Conservation (phyloP, 2,797 vertebrate species). For the Tinamus major region DNA sequence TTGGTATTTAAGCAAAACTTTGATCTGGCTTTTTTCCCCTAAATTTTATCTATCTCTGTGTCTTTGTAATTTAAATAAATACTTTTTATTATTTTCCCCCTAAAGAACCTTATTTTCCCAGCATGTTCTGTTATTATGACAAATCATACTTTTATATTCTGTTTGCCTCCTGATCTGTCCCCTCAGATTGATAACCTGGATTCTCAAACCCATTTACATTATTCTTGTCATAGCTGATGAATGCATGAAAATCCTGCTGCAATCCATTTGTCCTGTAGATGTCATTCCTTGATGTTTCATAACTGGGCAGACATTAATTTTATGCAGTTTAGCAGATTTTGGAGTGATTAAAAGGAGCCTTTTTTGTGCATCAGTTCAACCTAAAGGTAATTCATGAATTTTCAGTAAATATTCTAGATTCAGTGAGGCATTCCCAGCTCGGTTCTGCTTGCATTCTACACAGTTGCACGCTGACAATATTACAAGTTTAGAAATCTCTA, state of each 20-base stretch:
- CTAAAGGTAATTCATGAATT: background rate
- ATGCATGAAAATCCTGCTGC: background rate
- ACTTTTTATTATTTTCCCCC: background rate
- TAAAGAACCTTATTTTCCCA: background rate
- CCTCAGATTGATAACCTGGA: background rate
- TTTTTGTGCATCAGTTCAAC: background rate
- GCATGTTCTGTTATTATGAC: background rate
- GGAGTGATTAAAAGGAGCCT: background rate
- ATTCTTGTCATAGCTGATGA: background rate
- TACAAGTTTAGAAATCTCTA: background rate
- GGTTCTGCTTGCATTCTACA: constrained; percentile 3
- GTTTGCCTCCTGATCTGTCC: background rate
- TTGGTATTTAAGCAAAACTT: constrained; percentile 12
- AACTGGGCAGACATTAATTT: background rate
- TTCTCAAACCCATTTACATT: background rate
- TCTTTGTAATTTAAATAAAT: constrained; percentile 20
- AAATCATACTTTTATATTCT: background rate
- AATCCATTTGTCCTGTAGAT: background rate
- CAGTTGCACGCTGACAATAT: background rate
- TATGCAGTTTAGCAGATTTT: background rate
- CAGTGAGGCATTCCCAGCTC: background rate
- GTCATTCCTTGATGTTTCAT: background rate
- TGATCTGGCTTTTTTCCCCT: background rate
- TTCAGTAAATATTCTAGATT: background rate
- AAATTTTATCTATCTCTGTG: background rate